Percentiles rank a stretch among this genome's conserved stretches.
phyloP scores from a whole-genome alignment of 1,140 invertebrate species.

The Apis laboriosa region DNA sequence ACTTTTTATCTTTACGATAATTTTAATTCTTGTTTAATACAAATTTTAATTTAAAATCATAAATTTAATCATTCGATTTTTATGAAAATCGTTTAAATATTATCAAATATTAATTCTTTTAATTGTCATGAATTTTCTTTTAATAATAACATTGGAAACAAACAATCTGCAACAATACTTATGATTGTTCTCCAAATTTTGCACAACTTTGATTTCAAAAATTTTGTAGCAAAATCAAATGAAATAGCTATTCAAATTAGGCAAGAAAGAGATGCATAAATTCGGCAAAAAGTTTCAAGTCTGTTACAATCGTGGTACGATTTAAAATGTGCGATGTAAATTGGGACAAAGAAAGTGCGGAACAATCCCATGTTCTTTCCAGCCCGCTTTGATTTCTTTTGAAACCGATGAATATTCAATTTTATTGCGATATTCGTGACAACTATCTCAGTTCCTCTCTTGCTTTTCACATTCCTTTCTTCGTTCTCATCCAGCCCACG shows the following conservation, averaged over 20 bases:
- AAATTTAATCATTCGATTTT: no score
- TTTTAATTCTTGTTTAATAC: no score
- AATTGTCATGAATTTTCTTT: no score
- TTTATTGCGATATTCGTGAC: constrained; percentile 25
- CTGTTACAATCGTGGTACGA: not conserved
- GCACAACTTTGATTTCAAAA: not conserved
- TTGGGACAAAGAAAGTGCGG: constrained; percentile 14
- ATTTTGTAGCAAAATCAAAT: not conserved
- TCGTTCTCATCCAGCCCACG: not conserved
- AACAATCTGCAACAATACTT: not conserved
- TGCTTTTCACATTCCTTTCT: not conserved
- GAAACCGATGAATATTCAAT: constrained; percentile 42
- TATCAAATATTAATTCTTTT: no score
- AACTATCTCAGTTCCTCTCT: not conserved
- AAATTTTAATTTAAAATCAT: no score
- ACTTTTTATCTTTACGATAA: no score
- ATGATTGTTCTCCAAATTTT: not conserved
- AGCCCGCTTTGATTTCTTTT: constrained; percentile 41
- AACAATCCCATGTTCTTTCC: constrained; percentile 26
- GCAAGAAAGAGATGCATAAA: not conserved
- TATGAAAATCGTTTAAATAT: no score
- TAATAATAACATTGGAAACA: no score
- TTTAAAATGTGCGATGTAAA: constrained; percentile 9
- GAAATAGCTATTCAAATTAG: constrained; percentile 21
- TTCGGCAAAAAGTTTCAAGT: constrained; percentile 16